Evolutionary conservation across 1,140 invertebrate genomes (phyloP).

Genomic region (Stratiolaelaps scimitus): DNA sequence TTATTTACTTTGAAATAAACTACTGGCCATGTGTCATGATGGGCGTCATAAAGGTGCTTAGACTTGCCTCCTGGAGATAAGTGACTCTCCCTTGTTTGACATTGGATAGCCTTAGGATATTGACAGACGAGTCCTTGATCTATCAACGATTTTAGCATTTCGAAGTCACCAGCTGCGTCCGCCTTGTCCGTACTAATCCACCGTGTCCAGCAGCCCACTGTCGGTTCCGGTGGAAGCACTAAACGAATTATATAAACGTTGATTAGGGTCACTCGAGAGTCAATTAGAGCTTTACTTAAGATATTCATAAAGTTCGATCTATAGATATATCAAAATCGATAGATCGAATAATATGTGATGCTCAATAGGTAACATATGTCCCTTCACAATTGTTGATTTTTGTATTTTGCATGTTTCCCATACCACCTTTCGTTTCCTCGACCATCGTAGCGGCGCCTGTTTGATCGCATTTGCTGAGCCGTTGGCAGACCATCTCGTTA

Average conservation of each 20-base stretch:
- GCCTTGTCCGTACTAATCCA: slow-evolving; percentile 37
- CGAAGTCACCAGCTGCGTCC: slow-evolving; percentile 32
- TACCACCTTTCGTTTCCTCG: not conserved
- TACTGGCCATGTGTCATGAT: too few species aligned
- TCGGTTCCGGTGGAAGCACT: not conserved
- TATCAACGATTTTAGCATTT: slow-evolving; percentile 26
- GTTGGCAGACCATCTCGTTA: slow-evolving; percentile 51
- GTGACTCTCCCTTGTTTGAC: slow-evolving; percentile 29
- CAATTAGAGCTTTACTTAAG: too few species aligned
- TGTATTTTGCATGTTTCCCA: slow-evolving; percentile 19
- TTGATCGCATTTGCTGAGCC: slow-evolving; percentile 11
- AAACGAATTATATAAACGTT: not conserved
- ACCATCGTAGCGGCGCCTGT: not conserved
- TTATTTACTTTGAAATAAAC: too few species aligned
- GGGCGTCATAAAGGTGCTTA: not conserved
- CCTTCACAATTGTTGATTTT: not conserved
- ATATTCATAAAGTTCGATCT: too few species aligned
- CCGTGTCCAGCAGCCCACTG: slow-evolving; percentile 38
- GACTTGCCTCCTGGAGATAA: slow-evolving; percentile 6
- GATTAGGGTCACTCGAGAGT: too few species aligned
- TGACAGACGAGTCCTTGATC: slow-evolving; percentile 31
- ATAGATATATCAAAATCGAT: not conserved
- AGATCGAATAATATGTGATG: slow-evolving; percentile 9
- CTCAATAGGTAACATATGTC: not conserved
- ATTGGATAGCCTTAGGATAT: slow-evolving; percentile 33